Percentiles rank a stretch among this genome's conserved stretches.
Evolutionary conservation across 53 echinoderm and acorn worm genomes (phyloP).

Genomic region (Actinopyga echinites): DNA sequence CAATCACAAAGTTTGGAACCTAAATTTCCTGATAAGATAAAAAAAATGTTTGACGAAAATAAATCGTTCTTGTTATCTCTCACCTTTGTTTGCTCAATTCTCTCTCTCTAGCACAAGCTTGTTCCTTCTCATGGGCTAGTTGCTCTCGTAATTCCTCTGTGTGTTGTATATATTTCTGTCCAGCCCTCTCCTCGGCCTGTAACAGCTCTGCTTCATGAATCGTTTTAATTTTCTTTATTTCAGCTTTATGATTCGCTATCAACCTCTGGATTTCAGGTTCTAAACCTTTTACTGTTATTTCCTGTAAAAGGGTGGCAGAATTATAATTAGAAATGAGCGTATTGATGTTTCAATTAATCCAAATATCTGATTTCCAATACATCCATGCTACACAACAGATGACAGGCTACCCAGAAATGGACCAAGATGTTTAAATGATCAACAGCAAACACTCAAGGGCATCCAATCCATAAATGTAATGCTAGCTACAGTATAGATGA

Average conservation of each 20-base stretch:
- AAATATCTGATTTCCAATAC: no score
- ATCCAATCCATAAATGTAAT: no score
- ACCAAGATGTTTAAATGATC: no score
- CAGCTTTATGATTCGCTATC: constrained; percentile 93
- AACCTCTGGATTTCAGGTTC: constrained; percentile 98
- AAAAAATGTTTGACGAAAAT: no score
- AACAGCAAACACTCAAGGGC: no score
- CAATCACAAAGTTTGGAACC: no score
- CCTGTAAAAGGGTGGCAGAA: constrained; percentile 39
- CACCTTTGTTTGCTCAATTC: constrained; percentile 88
- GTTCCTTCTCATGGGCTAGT: constrained; percentile 87
- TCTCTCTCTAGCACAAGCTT: constrained; percentile 84
- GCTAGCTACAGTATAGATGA: no score
- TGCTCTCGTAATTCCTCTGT: constrained; percentile 96
- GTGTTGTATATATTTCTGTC: constrained; percentile 91
- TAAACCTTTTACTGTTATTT: constrained; percentile 95
- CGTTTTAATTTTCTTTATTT: constrained; percentile 96
- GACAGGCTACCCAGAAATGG: no score
- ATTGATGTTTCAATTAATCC: no score
- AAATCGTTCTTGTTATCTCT: not conserved
- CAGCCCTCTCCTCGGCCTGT: constrained; percentile 94
- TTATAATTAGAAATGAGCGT: not conserved
- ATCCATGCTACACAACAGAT: no score
- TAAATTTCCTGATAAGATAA: no score
- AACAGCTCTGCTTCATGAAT: constrained; percentile 98